Base-by-base conservation (phyloP, 2,113 vertebrate genomes). In the Tupaia chinensis region DNA sequence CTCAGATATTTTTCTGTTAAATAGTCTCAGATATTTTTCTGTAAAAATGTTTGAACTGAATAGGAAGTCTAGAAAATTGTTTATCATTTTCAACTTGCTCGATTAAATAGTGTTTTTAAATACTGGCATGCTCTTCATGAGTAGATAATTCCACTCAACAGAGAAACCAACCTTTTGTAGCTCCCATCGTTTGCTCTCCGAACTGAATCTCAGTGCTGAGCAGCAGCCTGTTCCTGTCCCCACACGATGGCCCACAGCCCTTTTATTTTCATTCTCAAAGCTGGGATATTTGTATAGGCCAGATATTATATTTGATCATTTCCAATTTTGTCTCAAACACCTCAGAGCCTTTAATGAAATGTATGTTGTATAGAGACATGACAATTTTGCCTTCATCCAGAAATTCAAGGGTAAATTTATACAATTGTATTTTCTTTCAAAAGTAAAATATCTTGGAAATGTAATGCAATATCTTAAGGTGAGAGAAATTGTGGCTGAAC, bases 261-360 rank as follows among this genome's bases (percentile, higher is more conserved):
- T 80, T 13, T 9, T 69, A 27, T 77, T 89, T 89, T 94, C 44
- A 86, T 5, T 91, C 79, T 69, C 16, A 85, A 93, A 77, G 20
- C 17, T 82, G 70, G 23, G n/a, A 53, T 73, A 25, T 83, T 74
- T 89, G 53, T 78, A 68, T 1, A 23, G 23, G 10, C 44, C 56
- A 76, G 72, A 68, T 91, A 94, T 72, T 91, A 94, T 72, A 56
- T 56, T 61, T 69, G 19, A 77, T 74, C 14, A 19, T 63, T 66
- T 83, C 56, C n/a, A 53, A 66, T 27, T 82, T 73, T 90, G 66
- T 87, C 5, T 92, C 77, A 14, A 66, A 85, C 65, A 90, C 20
- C 34, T 78, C 56, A 82, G 9, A 89, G 61, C 44, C 70, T 95
- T 63, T 12, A 82, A 68, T 94, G 72, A 94, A 91, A 53, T 93